These are phyloP conservation scores for Siphlonurus alternatus DNA, from an alignment of 2,888 invertebrate genomes.

Conservation along the genomic window DNA sequence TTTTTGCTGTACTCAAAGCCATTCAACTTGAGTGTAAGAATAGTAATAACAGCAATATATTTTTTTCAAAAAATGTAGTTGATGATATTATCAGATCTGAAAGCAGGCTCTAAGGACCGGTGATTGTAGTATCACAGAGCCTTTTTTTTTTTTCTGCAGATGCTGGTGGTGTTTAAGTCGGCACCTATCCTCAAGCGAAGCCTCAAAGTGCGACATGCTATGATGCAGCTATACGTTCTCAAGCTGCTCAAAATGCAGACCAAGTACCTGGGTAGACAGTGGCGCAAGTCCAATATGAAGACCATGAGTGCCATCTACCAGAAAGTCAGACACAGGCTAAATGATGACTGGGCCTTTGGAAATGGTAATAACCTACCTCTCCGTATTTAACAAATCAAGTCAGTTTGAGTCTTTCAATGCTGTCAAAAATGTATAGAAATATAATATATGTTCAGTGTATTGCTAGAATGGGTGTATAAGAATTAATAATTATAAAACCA, in stretches of 20 bases:
- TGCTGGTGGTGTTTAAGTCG: constrained; percentile 98
- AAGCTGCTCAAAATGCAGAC: constrained; percentile 99
- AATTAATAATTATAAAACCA: not conserved
- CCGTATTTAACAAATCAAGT: constrained; percentile 2
- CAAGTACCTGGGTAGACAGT: constrained; percentile 94
- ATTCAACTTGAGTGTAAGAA: no score
- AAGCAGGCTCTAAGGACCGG: no score
- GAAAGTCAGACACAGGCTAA: constrained; percentile 86
- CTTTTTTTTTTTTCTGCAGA: no score
- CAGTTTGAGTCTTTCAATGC: not conserved
- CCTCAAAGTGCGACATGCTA: constrained; percentile 84
- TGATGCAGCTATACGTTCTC: constrained; percentile 95
- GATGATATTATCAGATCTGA: no score
- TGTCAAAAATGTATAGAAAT: not conserved
- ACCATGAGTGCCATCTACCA: constrained; percentile 98
- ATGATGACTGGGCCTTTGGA: constrained; percentile 99
- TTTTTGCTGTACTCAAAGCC: no score
- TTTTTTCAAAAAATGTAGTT: no score
- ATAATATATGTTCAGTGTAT: no score
- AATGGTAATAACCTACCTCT: constrained; percentile 50
- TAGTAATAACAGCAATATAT: no score
- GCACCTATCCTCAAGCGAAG: constrained; percentile 95
- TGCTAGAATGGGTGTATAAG: not conserved
- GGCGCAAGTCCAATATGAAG: constrained; percentile 99
- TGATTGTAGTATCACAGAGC: no score